A percentile compares a stretch with the other conserved stretches of the same genome.
phyloP scores from a whole-genome alignment of 1,140 invertebrate genomes.

The Meloidogyne hapla region DNA sequence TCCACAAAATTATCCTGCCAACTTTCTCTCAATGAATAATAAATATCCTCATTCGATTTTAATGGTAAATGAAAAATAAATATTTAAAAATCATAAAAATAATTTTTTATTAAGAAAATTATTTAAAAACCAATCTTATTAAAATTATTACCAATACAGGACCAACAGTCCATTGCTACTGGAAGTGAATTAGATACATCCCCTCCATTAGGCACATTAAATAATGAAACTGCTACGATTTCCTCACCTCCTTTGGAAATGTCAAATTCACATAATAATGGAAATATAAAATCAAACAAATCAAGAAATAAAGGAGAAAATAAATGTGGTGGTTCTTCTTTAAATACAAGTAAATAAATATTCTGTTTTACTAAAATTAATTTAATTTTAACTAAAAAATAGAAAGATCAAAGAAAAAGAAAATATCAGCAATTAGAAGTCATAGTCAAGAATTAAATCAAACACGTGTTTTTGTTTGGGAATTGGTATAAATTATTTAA shows the following conservation, averaged over 20 bases:
- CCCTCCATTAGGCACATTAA: not conserved
- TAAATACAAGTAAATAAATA: too few relatives aligned
- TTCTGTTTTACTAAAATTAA: too few relatives aligned
- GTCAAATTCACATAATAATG: too few relatives aligned
- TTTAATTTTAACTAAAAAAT: too few relatives aligned
- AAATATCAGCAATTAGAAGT: not conserved
- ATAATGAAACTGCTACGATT: not conserved
- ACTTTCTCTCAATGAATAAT: not conserved
- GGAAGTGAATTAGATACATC: constrained; percentile 1
- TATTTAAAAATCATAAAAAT: not conserved
- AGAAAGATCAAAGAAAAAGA: constrained; percentile 2
- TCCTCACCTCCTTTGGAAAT: not conserved
- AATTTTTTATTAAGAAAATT: too few relatives aligned
- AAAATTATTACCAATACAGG: not conserved
- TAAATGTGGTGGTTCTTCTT: too few relatives aligned
- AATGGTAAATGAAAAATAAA: not conserved
- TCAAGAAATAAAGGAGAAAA: too few relatives aligned
- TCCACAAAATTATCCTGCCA: not conserved
- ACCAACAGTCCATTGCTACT: not conserved
- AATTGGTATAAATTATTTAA: not conserved
- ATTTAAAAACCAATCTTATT: too few relatives aligned
- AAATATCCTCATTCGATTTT: not conserved
- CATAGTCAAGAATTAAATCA: constrained; percentile 6
- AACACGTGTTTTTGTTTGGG: constrained; percentile 25
- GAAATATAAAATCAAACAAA: too few relatives aligned